phyloP scores from a whole-genome alignment of 2,888 invertebrate species.

The Frankliniella intonsa region DNA sequence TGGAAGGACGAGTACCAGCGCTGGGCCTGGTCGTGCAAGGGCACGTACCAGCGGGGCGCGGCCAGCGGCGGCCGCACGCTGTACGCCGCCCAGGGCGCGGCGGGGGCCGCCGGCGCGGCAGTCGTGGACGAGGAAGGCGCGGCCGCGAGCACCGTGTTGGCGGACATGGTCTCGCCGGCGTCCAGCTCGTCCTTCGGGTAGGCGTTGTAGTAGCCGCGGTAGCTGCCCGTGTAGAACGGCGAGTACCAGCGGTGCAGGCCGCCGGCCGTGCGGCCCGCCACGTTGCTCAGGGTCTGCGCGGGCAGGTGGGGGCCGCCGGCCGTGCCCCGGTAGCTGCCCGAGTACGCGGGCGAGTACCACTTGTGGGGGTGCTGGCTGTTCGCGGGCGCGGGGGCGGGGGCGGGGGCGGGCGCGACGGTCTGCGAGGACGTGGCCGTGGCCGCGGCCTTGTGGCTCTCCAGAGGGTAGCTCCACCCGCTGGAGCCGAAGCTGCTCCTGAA shows the following conservation, averaged over 20 bases:
- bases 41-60: neutral
- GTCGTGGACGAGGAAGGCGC: neutral
- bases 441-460: neutral
- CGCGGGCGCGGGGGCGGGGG: neutral
- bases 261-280: neutral
- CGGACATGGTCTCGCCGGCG: neutral
- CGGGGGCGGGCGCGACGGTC: neutral
- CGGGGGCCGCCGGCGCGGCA: neutral
- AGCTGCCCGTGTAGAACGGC: constrained; percentile 11
- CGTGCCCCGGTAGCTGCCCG: constrained; percentile 8
- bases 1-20: constrained; percentile 18
- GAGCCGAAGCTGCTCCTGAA: neutral
- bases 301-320: neutral
- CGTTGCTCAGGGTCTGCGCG: constrained; percentile 5
- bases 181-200: neutral
- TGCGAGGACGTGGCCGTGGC: neutral
- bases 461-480: constrained; percentile 15
- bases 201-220: constrained; percentile 18
- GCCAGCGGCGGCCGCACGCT: constrained; percentile 10
- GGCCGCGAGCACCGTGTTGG: neutral
- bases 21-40: neutral
- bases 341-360: constrained; percentile 9
- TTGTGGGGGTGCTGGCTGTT: neutral
- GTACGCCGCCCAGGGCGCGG: neutral
- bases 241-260: constrained; percentile 4